These are phyloP conservation scores for Platichthys flesus DNA, from an alignment of 2,113 vertebrate genomes.

Conservation along the genomic window DNA sequence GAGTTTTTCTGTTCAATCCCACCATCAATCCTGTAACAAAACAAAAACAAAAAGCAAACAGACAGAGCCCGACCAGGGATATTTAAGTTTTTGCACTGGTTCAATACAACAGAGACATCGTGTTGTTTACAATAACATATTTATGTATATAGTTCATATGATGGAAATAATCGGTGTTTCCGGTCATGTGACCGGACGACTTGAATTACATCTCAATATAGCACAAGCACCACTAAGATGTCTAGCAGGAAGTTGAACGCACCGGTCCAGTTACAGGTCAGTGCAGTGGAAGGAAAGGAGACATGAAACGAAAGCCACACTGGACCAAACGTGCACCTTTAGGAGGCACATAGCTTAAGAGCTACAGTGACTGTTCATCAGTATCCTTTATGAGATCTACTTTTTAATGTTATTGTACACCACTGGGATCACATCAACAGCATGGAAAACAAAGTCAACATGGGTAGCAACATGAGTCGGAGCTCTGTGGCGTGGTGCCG, in stretches of 20 bases:
- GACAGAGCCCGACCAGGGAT: conserved; percentile 72
- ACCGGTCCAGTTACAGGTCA: conserved; percentile 61
- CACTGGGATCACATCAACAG: conserved; percentile 74
- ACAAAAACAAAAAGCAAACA: conserved; percentile 56
- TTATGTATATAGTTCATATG: conserved; percentile 78
- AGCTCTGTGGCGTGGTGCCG: conserved; percentile 52
- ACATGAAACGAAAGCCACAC: conserved; percentile 70
- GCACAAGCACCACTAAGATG: conserved; percentile 79
- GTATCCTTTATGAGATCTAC: conserved; percentile 60
- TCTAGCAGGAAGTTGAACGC: conserved; percentile 69
- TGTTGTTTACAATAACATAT: conserved; percentile 81
- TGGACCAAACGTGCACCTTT: conserved; percentile 65
- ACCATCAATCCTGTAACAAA: conserved; percentile 79
- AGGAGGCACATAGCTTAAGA: conserved; percentile 65
- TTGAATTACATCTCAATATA: conserved; percentile 76
- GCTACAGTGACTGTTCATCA: conserved; percentile 66
- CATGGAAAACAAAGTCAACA: conserved; percentile 66
- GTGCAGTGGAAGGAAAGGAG: conserved; percentile 68
- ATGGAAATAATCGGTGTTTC: conserved; percentile 62
- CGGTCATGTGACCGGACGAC: conserved; percentile 57
- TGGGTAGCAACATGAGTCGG: conserved; percentile 54
- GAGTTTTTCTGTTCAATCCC: conserved; percentile 78
- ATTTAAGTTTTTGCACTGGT: conserved; percentile 73
- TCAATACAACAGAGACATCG: conserved; percentile 80
- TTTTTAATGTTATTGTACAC: conserved; percentile 71